Base-by-base conservation (phyloP, 2,888 invertebrate species). In the Eupithecia pulchellata region DNA sequence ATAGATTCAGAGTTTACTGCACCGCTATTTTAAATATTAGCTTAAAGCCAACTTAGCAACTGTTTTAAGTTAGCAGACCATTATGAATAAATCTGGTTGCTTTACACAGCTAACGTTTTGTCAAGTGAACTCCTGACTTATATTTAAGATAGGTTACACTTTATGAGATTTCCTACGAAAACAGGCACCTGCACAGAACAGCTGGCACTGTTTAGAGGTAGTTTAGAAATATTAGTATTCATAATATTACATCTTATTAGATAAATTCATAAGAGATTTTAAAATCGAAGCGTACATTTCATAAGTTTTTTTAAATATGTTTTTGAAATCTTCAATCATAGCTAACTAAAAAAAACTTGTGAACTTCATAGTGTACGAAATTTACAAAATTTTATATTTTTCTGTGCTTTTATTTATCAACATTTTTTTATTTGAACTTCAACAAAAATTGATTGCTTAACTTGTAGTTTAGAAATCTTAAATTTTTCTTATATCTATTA, bases 201-300 rank as follows among this genome's bases (percentile, higher is more conserved):
- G 52, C 20, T 20, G 11, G 52, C 13, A 25, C 20, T 60, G 32
- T n/a, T 11, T 61, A 79, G 91, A 92, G 91, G 91, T 91, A 90
- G 89, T 78, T 86, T 71, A 73, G 80, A 83, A 84, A 79, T 81
- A 81, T 85, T 88, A 90, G 85, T 87, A 88, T 86, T 83, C 82
- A 82, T 81, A 84, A 83, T 75, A 82, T n/a, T n/a, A n/a, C n/a
- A n/a, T 76, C 86, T 85, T 87, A 86, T 64, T 73, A 78, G 81
- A 82, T 88, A 72, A 47, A 88, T 82, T 92, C 92, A 92, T 92
- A 92, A 92, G 91, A 90, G 86, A 86, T 81, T 82, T 84, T 83
- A 86, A 86, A 87, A 84, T 88, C 84, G 85, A 89, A 90, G 91
- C 89, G 88, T 89, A 86, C 75, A 77, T 72, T 58, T 85, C 84